Conservation (phyloP, 2,113 vertebrate species). For the Thamnophis sirtalis region DNA sequence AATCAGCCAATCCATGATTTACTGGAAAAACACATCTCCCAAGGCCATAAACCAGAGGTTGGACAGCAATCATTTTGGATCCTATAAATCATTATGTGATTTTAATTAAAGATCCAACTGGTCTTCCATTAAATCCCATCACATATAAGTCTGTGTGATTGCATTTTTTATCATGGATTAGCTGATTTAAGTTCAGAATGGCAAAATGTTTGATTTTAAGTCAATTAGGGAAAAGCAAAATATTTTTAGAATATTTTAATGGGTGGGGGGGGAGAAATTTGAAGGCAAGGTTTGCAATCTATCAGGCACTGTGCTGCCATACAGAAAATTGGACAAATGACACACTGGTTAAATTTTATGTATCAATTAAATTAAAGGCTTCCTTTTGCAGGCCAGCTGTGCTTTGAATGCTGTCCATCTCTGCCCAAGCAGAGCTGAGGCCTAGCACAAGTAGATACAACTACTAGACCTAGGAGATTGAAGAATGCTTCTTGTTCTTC, state of each 20-base stretch:
- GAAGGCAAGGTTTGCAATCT: background rate
- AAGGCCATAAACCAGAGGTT: background rate
- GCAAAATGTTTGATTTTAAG: too few relatives aligned
- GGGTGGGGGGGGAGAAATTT: background rate
- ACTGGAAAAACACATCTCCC: background rate
- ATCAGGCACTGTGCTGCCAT: background rate
- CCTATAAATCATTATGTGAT: background rate
- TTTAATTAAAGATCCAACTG: background rate
- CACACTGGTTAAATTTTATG: background rate
- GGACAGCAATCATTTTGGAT: background rate
- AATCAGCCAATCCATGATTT: background rate
- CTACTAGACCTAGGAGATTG: constrained; percentile 55
- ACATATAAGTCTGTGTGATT: background rate
- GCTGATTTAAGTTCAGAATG: too few relatives aligned
- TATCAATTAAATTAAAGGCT: background rate
- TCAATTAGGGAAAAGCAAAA: too few relatives aligned
- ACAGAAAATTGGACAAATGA: background rate
- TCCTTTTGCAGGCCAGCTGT: background rate
- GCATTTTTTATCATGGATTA: background rate
- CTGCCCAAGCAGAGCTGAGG: background rate
- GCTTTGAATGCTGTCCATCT: background rate
- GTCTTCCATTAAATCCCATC: background rate
- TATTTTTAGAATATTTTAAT: background rate
- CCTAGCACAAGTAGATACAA: background rate
- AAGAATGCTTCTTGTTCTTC: constrained; percentile 57